Base-by-base conservation (phyloP, 2,797 vertebrate genomes). In the Mormyrops attenuatus region DNA sequence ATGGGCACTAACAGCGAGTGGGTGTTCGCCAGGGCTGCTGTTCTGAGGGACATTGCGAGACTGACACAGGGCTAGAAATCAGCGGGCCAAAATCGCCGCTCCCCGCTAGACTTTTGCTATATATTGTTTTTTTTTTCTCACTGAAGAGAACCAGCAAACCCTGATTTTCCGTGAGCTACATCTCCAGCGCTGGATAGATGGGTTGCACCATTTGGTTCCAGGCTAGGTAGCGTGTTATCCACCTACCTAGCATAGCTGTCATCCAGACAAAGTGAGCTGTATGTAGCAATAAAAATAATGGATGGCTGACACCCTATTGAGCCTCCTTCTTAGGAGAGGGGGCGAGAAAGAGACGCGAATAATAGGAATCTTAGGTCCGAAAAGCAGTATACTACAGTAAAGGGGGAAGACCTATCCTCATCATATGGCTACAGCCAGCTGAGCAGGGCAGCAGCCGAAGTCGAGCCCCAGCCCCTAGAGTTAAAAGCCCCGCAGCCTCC, bases 261-360 rank as follows among this genome's bases (percentile, higher is more conserved):
- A 55, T 55, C 50, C 85, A 3, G 89, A 55, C 38, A 26, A 47
- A 87, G 85, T 77, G 47, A 89, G 85, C 49, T 66, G 53, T 88
- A 86, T 69, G 52, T 84, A 50, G 69, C 88, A 11, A 88, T 80
- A 34, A 85, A 86, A 82, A 88, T 88, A 91, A 90, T 89, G 50
- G 85, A 91, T 84, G 90, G 80, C 63, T 80, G 77, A 89, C 22
- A 44, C 77, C 50, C 82, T 84, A 50, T 88, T 53, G 55, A 63
- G 53, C 80, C 89, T 90, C 69, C 88, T 91, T 55, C 89, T 85
- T 66, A 22, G 63, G 87, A 85, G 88, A 84, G 88, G 89, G 88
- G 88, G 85, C 89, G 89, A 91, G 90, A 87, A 77, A 89, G 85
- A 89, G 88, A 80, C 89, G 82, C 55, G n/a, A 41, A 86, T 69